These are phyloP conservation scores for Watsonalla cultraria DNA, from an alignment of 2,888 invertebrate genomes.

Conservation along the genomic window DNA sequence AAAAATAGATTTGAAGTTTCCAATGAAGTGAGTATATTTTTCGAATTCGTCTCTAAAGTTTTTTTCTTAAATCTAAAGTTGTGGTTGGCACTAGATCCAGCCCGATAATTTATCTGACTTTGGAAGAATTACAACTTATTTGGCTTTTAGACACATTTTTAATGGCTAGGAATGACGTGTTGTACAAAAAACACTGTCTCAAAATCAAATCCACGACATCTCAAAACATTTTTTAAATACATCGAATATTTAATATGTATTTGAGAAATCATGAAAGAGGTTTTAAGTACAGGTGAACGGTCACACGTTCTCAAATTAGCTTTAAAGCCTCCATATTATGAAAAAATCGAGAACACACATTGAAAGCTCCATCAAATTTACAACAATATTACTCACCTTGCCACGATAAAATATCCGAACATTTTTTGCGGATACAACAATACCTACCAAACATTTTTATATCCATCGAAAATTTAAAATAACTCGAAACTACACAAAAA, in stretches of 20 bases:
- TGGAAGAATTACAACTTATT: no score
- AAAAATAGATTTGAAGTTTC: conserved; percentile 49
- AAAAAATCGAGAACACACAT: conserved; percentile 56
- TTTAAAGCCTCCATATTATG: conserved; percentile 2
- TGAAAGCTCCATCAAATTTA: conserved; percentile 34
- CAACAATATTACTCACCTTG: not conserved
- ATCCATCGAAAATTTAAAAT: not conserved
- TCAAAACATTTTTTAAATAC: conserved; percentile 8
- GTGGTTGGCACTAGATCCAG: no score
- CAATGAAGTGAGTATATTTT: conserved; percentile 9
- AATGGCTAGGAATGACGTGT: no score
- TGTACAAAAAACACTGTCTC: conserved; percentile 3
- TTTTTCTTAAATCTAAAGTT: no score
- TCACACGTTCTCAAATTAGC: not conserved
- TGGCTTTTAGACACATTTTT: no score
- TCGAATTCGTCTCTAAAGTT: not conserved
- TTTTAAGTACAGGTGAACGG: conserved; percentile 33
- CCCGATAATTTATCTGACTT: no score
- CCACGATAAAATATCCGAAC: not conserved
- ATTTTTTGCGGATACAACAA: not conserved
- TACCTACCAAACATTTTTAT: not conserved
- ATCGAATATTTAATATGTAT: conserved; percentile 5
- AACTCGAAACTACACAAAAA: not conserved
- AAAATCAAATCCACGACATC: conserved; percentile 19
- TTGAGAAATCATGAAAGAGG: conserved; percentile 36